Percentiles rank a stretch among this genome's conserved stretches.
These are phyloP conservation scores for Anolis sagrei DNA, from an alignment of 2,113 vertebrate genomes.

Conservation along the genomic window DNA sequence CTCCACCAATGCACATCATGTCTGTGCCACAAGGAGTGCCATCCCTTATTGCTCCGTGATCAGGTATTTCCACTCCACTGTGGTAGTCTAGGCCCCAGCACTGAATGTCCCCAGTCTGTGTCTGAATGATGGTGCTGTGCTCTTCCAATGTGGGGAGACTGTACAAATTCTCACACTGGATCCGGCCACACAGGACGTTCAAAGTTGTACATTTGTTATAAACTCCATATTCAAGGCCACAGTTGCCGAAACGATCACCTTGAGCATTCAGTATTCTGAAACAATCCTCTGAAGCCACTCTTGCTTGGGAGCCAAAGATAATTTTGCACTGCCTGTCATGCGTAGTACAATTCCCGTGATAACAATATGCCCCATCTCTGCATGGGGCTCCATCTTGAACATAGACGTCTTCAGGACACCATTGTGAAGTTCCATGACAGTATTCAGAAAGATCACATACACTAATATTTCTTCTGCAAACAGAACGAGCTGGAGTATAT, in stretches of 20 bases:
- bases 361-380: slow-evolving; percentile 68
- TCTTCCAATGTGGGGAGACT: not conserved
- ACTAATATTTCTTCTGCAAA: not conserved
- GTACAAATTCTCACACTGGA: slow-evolving; percentile 24
- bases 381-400: too few species aligned
- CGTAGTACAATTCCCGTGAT: slow-evolving; percentile 75
- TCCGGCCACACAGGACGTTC: slow-evolving; percentile 36
- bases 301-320: slow-evolving; percentile 65
- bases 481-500: slow-evolving; percentile 41
- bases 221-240: too few species aligned
- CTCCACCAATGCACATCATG: fast-evolving
- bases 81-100: slow-evolving; percentile 34
- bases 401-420: too few species aligned
- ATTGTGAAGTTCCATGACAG: too few species aligned
- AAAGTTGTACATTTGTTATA: not conserved
- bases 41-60: too few species aligned
- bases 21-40: not conserved
- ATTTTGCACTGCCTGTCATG: slow-evolving; percentile 72
- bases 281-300: not conserved
- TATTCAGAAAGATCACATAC: too few species aligned
- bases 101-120: not conserved
- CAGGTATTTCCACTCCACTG: too few species aligned
- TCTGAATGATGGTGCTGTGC: not conserved
- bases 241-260: too few species aligned
- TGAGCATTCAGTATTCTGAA: too few species aligned